phyloP scores from a whole-genome alignment of 23 tunicate genomes.

The Ciona savignyi region DNA sequence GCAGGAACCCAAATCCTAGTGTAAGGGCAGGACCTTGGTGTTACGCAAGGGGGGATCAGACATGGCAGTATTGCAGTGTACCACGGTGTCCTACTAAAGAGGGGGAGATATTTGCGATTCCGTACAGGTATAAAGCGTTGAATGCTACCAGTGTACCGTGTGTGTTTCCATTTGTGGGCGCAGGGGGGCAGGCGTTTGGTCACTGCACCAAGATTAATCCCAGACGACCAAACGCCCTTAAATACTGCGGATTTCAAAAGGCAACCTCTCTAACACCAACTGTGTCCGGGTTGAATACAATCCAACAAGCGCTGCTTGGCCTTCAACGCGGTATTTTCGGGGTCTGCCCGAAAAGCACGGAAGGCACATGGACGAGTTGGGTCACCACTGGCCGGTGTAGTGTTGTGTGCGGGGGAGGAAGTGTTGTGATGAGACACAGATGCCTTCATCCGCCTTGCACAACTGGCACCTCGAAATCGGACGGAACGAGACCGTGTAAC shows the following conservation, averaged over 20 bases:
- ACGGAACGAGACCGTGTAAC: constrained; percentile 26
- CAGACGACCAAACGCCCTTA: neutral
- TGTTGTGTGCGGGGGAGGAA: constrained; percentile 62
- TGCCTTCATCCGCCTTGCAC: constrained; percentile 73
- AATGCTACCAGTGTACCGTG: constrained; percentile 14
- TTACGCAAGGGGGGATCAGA: neutral
- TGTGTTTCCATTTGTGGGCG: constrained; percentile 44
- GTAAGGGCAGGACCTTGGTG: constrained; percentile 58
- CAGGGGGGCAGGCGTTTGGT: constrained; percentile 5
- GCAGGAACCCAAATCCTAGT: constrained; percentile 64
- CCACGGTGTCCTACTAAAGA: constrained; percentile 37
- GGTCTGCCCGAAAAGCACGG: constrained; percentile 34
- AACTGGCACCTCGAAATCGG: neutral
- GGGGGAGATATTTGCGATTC: constrained; percentile 37
- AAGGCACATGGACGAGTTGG: constrained; percentile 69
- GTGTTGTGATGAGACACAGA: constrained; percentile 2
- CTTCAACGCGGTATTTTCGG: constrained; percentile 18
- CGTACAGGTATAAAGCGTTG: neutral
- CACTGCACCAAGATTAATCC: constrained; percentile 9
- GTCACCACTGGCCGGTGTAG: constrained; percentile 22
- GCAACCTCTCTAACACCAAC: no score
- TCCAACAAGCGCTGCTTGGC: no score
- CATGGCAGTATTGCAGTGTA: constrained; percentile 65
- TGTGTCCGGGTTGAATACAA: no score
- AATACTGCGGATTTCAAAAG: constrained; percentile 49